Evolutionary conservation across 2,113 vertebrate genomes (phyloP).

Genomic region (Dasyprocta punctata): DNA sequence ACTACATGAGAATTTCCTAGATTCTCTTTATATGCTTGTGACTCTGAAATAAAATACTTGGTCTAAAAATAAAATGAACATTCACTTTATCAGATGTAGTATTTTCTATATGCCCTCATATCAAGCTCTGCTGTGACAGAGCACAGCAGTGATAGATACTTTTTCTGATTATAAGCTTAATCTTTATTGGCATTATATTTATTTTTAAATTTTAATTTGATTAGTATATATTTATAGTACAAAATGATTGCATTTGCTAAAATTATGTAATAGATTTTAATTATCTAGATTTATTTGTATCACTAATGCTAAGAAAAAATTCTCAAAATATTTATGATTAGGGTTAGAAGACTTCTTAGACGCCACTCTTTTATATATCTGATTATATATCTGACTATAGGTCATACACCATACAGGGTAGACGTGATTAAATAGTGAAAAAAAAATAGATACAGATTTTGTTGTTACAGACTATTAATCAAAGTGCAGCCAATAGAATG

Average conservation of each 20-base stretch:
- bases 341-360: background rate
- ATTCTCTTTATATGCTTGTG: constrained; percentile 37
- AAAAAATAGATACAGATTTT: background rate
- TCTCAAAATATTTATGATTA: background rate
- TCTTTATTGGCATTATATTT: background rate
- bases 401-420: background rate
- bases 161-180: background rate
- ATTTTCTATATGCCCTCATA: background rate
- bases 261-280: background rate
- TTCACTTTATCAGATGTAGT: background rate
- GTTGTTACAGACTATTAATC: background rate
- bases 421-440: background rate
- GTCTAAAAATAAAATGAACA: constrained; percentile 31
- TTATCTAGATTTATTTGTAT: constrained; percentile 18
- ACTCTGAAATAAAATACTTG: constrained; percentile 32
- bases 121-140: background rate
- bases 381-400: background rate
- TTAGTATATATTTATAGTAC: background rate
- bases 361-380: background rate
- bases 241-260: background rate
- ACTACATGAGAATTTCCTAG: constrained; percentile 57
- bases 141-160: background rate
- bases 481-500: background rate
- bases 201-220: background rate
- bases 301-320: background rate